phyloP scores from a whole-genome alignment of 2,113 vertebrate species.

The Trematocara zebra region DNA sequence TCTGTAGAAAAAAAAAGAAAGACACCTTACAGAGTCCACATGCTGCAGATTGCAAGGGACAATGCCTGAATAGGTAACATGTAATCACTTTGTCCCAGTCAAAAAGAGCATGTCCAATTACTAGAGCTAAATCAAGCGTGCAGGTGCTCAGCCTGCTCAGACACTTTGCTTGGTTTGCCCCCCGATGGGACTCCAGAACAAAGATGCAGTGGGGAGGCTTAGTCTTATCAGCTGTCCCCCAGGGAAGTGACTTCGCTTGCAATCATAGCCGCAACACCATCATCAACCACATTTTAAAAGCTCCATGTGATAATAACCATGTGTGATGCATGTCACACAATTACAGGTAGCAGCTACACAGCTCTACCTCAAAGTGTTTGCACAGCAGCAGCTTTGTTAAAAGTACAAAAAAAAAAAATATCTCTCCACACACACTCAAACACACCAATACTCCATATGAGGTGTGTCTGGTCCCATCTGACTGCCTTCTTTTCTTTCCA shows the following conservation, averaged over 20 bases:
- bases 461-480: conserved; percentile 64
- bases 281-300: conserved; percentile 30
- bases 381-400: conserved; percentile 19
- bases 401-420: neutral
- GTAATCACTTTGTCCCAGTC: conserved; percentile 69
- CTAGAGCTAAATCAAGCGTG: conserved; percentile 63
- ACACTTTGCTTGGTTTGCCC: conserved; percentile 54
- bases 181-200: conserved; percentile 49
- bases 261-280: conserved; percentile 1
- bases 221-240: conserved; percentile 38
- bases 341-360: neutral
- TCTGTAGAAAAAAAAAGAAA: neutral
- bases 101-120: conserved; percentile 73
- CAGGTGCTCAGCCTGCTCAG: conserved; percentile 41
- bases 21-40: neutral
- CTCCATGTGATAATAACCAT: conserved; percentile 17
- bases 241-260: conserved; percentile 32
- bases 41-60: conserved; percentile 26
- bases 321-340: neutral
- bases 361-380: neutral
- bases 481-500: conserved; percentile 50
- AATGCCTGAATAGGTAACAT: conserved; percentile 59
- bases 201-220: conserved; percentile 49
- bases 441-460: conserved; percentile 48
- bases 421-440: neutral